Conservation (phyloP, 2,113 vertebrate species). For the Phaethon lepturus region DNA sequence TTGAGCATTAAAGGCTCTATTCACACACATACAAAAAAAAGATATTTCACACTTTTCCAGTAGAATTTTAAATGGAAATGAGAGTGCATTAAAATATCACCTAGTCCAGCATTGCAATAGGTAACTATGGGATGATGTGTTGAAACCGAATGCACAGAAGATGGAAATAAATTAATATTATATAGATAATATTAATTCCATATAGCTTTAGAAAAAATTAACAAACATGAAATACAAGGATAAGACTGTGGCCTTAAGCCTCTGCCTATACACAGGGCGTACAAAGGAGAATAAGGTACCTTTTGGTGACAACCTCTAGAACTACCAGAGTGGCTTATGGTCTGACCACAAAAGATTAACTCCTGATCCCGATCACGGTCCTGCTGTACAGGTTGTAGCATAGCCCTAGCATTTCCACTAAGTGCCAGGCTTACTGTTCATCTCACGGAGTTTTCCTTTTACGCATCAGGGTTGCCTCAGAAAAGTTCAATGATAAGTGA, state of each 20-base stretch:
- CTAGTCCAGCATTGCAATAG: not conserved
- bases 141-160: not conserved
- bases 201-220: not conserved
- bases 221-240: not conserved
- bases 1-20: constrained; percentile 75
- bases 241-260: not conserved
- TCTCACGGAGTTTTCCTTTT: not conserved
- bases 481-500: constrained; percentile 7
- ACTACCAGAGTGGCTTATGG: not conserved
- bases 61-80: constrained; percentile 74
- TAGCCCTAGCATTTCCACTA: not conserved
- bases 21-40: constrained; percentile 54
- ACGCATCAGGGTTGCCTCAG: not conserved
- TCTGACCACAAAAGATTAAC: not conserved
- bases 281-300: not conserved
- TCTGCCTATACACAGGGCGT: not conserved
- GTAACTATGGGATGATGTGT: not conserved
- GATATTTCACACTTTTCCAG: constrained; percentile 70
- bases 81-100: constrained; percentile 24
- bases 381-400: not conserved
- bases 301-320: not conserved
- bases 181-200: not conserved
- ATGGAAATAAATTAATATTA: not conserved
- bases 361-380: not conserved
- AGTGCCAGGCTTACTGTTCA: not conserved